Evolutionary conservation across 2,797 vertebrate species (phyloP).

Genomic region (Austrolebias charrua): DNA sequence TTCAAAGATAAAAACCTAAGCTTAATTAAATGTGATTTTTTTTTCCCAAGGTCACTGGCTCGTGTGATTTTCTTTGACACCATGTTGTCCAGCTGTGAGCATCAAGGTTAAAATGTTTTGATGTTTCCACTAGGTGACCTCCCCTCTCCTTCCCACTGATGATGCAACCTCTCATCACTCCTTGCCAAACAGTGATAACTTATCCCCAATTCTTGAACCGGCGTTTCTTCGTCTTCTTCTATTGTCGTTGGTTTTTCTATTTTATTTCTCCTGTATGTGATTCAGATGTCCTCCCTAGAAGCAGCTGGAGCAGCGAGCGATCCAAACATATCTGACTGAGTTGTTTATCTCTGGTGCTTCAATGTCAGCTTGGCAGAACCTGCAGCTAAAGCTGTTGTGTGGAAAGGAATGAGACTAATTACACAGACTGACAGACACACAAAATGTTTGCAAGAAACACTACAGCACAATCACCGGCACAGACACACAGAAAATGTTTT

Average conservation of each 20-base stretch:
- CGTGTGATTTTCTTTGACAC: slow-evolving; percentile 38
- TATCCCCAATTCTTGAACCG: slow-evolving; percentile 36
- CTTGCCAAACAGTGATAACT: slow-evolving; percentile 66
- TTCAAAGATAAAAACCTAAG: slow-evolving; percentile 17
- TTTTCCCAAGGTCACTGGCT: slow-evolving; percentile 45
- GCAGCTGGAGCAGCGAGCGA: slow-evolving; percentile 31
- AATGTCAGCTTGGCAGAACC: slow-evolving; percentile 69
- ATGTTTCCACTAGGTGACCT: slow-evolving; percentile 65
- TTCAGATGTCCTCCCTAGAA: slow-evolving; percentile 60
- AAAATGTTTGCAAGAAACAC: slow-evolving; percentile 48
- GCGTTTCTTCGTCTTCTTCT: slow-evolving; percentile 11
- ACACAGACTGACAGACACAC: slow-evolving; percentile 62
- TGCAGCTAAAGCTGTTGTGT: slow-evolving; percentile 61
- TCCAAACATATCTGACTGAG: slow-evolving; percentile 61
- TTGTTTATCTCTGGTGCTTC: slow-evolving; percentile 64
- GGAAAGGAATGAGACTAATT: slow-evolving; percentile 63
- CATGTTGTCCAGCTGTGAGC: slow-evolving; percentile 40
- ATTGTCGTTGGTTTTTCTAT: slow-evolving; percentile 5
- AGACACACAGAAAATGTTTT: slow-evolving; percentile 29
- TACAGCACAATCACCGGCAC: slow-evolving; percentile 54
- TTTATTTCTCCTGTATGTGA: neutral
- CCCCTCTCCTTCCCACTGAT: slow-evolving; percentile 40
- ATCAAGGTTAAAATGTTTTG: slow-evolving; percentile 69
- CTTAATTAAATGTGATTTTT: slow-evolving; percentile 18
- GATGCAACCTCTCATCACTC: slow-evolving; percentile 69